Evolutionary conservation across 2,797 vertebrate species (phyloP).

Genomic region (Chromobotia macracanthus): DNA sequence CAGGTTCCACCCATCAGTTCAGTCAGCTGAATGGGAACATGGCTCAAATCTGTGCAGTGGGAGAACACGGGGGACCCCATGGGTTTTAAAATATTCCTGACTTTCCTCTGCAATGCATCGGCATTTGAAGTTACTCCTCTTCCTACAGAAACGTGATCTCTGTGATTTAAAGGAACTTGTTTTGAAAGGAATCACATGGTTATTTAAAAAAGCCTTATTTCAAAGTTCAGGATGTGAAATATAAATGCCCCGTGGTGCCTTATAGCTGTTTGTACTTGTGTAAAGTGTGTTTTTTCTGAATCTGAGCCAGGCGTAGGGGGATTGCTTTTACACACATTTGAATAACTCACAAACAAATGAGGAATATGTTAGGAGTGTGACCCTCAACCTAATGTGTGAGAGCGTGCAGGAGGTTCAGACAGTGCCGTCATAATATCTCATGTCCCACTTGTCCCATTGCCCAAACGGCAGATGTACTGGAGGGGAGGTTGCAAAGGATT

Average conservation of each 20-base stretch:
- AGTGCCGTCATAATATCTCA: slow-evolving; percentile 1
- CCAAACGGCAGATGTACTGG: slow-evolving; percentile 32
- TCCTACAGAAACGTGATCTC: slow-evolving; percentile 27
- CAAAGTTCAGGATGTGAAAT: slow-evolving; percentile 55
- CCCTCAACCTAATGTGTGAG: background rate
- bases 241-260: slow-evolving; percentile 39
- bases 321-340: slow-evolving; percentile 47
- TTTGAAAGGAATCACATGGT: slow-evolving; percentile 42
- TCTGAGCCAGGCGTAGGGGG: slow-evolving; percentile 1
- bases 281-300: slow-evolving; percentile 7
- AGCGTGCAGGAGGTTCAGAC: background rate
- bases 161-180: slow-evolving; percentile 27
- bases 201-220: slow-evolving; percentile 39
- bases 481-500: slow-evolving; percentile 14
- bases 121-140: slow-evolving; percentile 42
- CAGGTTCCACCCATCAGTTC: slow-evolving; percentile 49
- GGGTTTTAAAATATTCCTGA: slow-evolving; percentile 37
- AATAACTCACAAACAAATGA: slow-evolving; percentile 53
- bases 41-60: slow-evolving; percentile 32
- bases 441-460: slow-evolving; percentile 7
- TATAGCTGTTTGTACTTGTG: slow-evolving; percentile 31
- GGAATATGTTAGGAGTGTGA: slow-evolving; percentile 14
- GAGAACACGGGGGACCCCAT: slow-evolving; percentile 35
- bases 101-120: slow-evolving; percentile 7
- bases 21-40: slow-evolving; percentile 50